Evolutionary conservation across 1,140 invertebrate genomes (phyloP), one percentile per base, ranked within the genome.

Genomic region (Bombus balteatus): DNA sequence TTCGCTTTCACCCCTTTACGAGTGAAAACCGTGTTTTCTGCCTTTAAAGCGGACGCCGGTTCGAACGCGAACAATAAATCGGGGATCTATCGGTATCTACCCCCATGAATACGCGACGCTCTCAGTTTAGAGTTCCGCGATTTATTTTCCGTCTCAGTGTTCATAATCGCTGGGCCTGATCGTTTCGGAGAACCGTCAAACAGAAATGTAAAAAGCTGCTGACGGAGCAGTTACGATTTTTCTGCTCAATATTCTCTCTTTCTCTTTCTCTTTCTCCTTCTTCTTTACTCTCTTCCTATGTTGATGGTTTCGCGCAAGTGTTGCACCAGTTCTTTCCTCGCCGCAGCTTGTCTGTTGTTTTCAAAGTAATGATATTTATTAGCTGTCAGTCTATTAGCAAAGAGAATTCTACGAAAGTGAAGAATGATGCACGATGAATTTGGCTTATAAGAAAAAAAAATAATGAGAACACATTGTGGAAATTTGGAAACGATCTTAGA

Each of bases 21-120:
- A 81, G n/a, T 71, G 66, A 28, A 86, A 53, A 78, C 77, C 70
- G 65, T 79, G 86, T 85, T 85, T 86, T 72, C 57, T 75, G 53
- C 62, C 77, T 70, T 89, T 68, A 71, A 78, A 73, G 68, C 66
- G 47, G 39, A 68, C 53, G 15, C 70, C 53, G 32, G 62, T 12
- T 68, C 37, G 53, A 81, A 53, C 68, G 72, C 41, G 84, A 59
- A 74, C 78, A 75, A 81, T 81, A 68, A 62, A 81, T 53, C 78
- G 77, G 59, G 37, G 39, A 79, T 47, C 76, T 84, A 79, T 72
- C 28, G 66, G 76, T 80, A 71, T 84, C 66, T 71, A 25, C 25
- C 59, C 10, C 39, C 13, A 10, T 22, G 66, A 62, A 62, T 72
- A n/a, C n/a, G 53, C 22, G 22, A 53, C 65, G 65, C 34, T 34